These are phyloP conservation scores for Metacarcinus magister DNA, from an alignment of 2,888 invertebrate genomes.

Conservation along the genomic window DNA sequence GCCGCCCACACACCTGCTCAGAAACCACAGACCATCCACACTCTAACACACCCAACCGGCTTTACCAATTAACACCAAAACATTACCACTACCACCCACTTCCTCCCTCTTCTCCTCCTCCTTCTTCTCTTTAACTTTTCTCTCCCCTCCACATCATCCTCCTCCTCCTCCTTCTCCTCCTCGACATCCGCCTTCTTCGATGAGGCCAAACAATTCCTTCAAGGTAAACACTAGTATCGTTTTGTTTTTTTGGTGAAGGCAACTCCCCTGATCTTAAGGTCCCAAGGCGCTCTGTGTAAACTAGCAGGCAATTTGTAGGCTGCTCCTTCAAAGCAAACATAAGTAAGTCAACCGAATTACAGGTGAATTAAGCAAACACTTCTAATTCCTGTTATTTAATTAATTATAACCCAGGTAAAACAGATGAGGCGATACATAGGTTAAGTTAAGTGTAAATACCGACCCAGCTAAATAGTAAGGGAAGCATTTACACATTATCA, in stretches of 20 bases:
- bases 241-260: not conserved
- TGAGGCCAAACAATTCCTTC: not conserved
- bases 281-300: not conserved
- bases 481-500: not conserved
- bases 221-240: not conserved
- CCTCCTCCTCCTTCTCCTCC: constrained; percentile 13
- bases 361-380: not conserved
- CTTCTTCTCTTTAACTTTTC: not conserved
- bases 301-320: not conserved
- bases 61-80: constrained; percentile 11
- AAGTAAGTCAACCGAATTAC: not conserved
- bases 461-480: not conserved
- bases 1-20: constrained; percentile 8
- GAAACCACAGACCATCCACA: constrained; percentile 7
- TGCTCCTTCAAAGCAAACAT: not conserved
- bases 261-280: not conserved
- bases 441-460: not conserved
- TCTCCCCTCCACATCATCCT: not conserved
- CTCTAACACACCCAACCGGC: constrained; percentile 17
- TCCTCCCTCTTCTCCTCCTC: not conserved
- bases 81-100: not conserved
- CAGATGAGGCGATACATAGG: not conserved
- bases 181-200: not conserved
- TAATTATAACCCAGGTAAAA: not conserved
- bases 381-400: not conserved